Percentiles rank a stretch among this genome's conserved stretches.
phyloP scores from a whole-genome alignment of 2,113 vertebrate genomes.

The Toxotes jaculatrix region DNA sequence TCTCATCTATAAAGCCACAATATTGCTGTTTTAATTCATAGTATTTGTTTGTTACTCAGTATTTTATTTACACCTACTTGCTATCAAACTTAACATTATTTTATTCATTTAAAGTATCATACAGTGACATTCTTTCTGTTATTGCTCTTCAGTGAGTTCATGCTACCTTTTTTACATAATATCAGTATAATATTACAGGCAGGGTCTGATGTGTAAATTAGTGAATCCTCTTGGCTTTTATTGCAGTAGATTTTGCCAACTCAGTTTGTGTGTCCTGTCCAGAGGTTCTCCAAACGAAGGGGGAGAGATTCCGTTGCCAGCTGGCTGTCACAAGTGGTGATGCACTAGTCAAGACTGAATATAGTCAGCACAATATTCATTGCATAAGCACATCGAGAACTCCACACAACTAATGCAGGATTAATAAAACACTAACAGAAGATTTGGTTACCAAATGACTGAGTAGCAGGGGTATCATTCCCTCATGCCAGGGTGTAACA shows the following conservation, averaged over 20 bases:
- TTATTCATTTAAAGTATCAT: neutral
- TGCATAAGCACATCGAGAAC: neutral
- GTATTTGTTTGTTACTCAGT: neutral
- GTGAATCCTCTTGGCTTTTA: neutral
- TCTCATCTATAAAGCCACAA: neutral
- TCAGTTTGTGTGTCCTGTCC: neutral
- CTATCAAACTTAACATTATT: too few relatives aligned
- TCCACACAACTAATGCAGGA: neutral
- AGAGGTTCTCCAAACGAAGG: slow-evolving; percentile 36
- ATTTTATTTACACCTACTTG: neutral
- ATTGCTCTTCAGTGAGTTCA: neutral
- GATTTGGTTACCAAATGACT: slow-evolving; percentile 6
- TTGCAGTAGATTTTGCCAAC: slow-evolving; percentile 30
- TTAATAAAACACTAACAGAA: slow-evolving; percentile 17
- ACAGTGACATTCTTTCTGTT: neutral
- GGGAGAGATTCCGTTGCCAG: slow-evolving; percentile 35
- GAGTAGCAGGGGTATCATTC: neutral
- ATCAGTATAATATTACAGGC: slow-evolving; percentile 16
- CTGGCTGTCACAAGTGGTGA: slow-evolving; percentile 35
- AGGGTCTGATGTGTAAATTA: slow-evolving; percentile 19
- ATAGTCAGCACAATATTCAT: slow-evolving; percentile 46
- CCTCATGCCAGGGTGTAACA: too few relatives aligned
- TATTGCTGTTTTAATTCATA: neutral
- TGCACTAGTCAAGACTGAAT: slow-evolving; percentile 19
- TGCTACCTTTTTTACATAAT: neutral